phyloP scores from a whole-genome alignment of 2,113 vertebrate species.

The Parotia lawesii region DNA sequence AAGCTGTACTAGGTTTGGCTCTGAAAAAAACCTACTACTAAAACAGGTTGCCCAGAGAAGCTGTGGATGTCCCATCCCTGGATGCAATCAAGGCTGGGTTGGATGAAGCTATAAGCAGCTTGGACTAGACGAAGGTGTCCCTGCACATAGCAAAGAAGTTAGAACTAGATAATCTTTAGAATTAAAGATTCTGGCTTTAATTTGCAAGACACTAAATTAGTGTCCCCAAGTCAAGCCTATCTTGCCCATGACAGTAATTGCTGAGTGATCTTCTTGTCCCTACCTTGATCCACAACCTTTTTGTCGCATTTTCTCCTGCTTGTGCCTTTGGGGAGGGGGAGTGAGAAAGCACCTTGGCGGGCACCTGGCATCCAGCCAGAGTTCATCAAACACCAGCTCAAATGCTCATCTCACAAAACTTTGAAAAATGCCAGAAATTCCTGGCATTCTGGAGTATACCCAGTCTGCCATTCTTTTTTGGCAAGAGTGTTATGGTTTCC shows the following conservation, averaged over 20 bases:
- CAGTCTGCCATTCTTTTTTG: background rate
- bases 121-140: background rate
- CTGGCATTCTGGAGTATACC: background rate
- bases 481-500: background rate
- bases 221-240: background rate
- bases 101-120: background rate
- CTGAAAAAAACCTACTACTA: background rate
- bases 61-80: background rate
- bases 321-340: background rate
- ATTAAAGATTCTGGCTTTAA: background rate
- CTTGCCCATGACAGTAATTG: background rate
- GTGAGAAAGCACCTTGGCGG: background rate
- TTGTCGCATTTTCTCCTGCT: background rate
- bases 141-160: background rate
- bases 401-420: background rate
- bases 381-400: background rate
- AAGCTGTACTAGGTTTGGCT: background rate
- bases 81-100: rapidly evolving
- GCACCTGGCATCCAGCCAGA: background rate
- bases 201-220: background rate
- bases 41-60: background rate
- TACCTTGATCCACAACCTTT: background rate
- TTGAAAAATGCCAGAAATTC: background rate
- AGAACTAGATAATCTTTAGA: background rate
- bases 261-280: background rate